Percentiles rank a stretch among this genome's conserved stretches.
Conservation (phyloP, 2,797 vertebrate genomes). For the Myotis vivesi region DNA sequence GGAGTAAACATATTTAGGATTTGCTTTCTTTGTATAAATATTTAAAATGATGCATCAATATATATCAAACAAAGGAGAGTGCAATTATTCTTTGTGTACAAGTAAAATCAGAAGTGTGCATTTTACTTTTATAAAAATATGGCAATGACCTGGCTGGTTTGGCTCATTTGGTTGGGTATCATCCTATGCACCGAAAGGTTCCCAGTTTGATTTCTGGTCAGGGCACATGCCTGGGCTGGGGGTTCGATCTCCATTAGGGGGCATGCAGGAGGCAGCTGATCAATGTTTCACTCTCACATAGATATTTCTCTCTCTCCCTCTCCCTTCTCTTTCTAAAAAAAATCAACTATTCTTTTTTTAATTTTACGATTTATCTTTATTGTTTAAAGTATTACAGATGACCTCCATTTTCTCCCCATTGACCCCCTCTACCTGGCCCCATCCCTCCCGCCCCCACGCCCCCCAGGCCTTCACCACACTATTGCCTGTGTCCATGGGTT, state of each 20-base stretch:
- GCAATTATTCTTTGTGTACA: constrained; percentile 48
- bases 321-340: background rate
- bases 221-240: background rate
- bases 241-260: background rate
- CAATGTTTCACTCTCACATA: background rate
- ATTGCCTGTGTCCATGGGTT: no score
- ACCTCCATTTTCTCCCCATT: no score
- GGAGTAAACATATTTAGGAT: constrained; percentile 37
- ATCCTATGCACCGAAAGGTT: background rate
- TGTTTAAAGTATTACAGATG: no score
- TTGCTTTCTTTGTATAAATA: constrained; percentile 57
- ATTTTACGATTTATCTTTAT: no score
- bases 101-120: constrained; percentile 57
- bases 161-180: background rate
- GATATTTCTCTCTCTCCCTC: background rate
- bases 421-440: no score
- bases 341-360: background rate
- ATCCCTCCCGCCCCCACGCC: no score
- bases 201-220: background rate
- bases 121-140: constrained; percentile 58
- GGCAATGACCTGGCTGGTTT: background rate
- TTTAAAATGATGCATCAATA: constrained; percentile 56
- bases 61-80: background rate
- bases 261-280: background rate
- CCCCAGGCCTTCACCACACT: no score